A percentile compares a stretch with the other conserved stretches of the same genome.
Evolutionary conservation across 2,888 invertebrate species (phyloP).

Genomic region (Caenorhabditis becei): DNA sequence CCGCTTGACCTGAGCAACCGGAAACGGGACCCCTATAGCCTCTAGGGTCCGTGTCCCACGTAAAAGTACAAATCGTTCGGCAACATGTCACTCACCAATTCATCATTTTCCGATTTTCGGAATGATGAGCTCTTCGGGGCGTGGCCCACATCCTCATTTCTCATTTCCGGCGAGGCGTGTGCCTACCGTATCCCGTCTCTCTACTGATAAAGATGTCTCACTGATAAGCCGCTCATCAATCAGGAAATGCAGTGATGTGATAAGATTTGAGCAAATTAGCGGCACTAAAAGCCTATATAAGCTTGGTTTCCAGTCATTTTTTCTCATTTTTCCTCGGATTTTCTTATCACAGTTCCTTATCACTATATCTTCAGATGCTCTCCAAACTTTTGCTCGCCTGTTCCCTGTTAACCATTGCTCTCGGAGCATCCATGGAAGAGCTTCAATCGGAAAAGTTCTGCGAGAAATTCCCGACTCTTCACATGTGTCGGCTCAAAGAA

Average conservation of each 20-base stretch:
- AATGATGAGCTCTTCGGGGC: too few species aligned
- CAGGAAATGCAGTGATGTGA: slow-evolving; percentile 33
- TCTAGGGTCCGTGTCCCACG: too few species aligned
- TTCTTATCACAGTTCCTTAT: not conserved
- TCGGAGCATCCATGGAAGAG: slow-evolving; percentile 52
- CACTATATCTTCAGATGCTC: slow-evolving; percentile 31
- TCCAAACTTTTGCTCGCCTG: slow-evolving; percentile 40
- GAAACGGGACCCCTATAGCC: too few species aligned
- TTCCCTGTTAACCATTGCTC: slow-evolving; percentile 14
- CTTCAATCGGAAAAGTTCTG: slow-evolving; percentile 69
- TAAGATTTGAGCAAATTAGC: slow-evolving; percentile 14
- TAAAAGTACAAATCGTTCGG: too few species aligned
- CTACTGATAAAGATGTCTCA: not conserved
- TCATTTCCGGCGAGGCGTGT: slow-evolving; percentile 45
- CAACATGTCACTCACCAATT: too few species aligned
- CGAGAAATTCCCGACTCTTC: slow-evolving; percentile 69
- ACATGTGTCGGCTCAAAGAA: slow-evolving; percentile 71
- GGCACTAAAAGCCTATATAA: not conserved
- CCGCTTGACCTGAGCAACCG: too few species aligned
- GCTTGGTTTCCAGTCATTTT: not conserved
- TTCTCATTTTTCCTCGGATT: not conserved
- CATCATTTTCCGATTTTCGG: too few species aligned
- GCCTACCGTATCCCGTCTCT: slow-evolving; percentile 21
- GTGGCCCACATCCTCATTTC: slow-evolving; percentile 5
- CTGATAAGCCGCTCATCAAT: slow-evolving; percentile 14